Conservation (phyloP, 1,140 invertebrate genomes). For the Eriocheir sinensis region DNA sequence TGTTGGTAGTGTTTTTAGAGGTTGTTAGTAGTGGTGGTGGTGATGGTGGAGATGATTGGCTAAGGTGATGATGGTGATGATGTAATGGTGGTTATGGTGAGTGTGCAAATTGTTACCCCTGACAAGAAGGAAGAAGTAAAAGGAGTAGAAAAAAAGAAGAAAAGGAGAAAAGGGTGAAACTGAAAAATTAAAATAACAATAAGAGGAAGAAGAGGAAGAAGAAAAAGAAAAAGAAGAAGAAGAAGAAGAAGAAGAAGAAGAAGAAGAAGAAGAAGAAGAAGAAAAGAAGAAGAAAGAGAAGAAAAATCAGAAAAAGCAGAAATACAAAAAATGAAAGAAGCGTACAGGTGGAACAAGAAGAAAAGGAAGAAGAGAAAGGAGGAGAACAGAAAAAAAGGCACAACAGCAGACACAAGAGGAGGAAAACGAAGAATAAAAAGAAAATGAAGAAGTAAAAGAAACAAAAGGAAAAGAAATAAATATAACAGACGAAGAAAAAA, state of each 20-base stretch:
- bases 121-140: no score
- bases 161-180: background rate
- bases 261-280: background rate
- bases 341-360: no score
- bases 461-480: no score
- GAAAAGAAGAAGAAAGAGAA: background rate
- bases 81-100: no score
- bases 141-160: background rate
- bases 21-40: no score
- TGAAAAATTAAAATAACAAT: conserved; percentile 23
- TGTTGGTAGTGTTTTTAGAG: no score
- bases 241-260: background rate
- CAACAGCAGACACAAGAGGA: background rate
- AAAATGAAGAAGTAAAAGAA: no score
- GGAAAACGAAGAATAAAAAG: background rate
- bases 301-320: background rate
- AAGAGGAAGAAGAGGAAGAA: background rate
- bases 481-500: no score
- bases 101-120: no score
- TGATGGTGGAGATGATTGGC: no score
- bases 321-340: background rate
- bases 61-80: no score
- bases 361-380: background rate
- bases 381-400: background rate
- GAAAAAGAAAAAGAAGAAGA: background rate